Evolutionary conservation across 1,140 invertebrate species (phyloP), one percentile per base, ranked within the genome.

Genomic region (Drosophila mayri): DNA sequence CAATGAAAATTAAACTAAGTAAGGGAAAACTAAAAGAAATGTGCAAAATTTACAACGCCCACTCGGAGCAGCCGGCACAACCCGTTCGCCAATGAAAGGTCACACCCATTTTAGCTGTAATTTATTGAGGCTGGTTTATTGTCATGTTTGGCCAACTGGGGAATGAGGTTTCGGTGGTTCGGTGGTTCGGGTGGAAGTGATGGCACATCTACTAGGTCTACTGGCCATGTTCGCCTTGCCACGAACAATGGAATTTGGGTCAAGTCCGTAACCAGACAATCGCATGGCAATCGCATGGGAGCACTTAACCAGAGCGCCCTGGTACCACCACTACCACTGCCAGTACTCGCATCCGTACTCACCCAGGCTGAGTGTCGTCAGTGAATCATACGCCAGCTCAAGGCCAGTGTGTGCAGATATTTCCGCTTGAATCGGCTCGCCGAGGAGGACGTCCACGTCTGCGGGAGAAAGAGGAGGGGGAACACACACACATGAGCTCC

Each of bases 381-480:
- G 93, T 37, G 93, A 93, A 63, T 95, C 93, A 58, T 95, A 87
- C 54, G 94, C 94, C 25, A 94, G 87, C 77, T 95, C 94, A 52
- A 95, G 83, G 63, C 95, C 95, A 52, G 95, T 95, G 91, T 95
- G 94, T 35, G 81, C 73, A 22, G 94, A 93, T 65, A 95, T 91
- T 92, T 95, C 94, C 41, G 84, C 79, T 91, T 95, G 95, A 62
- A 95, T 95, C 47, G 95, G 95, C 75, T 93, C 93, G 25, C 95
- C 95, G 37, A 95, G 88, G 37, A 95, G 92, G 66, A 94, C 93
- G 82, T 95, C 95, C 28, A 95, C 94, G 90, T 95, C 95, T 72
- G 58, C 28, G 55, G 47, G 57, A 44, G 47, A 62, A 25, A 3
- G 25, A 25, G 25, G 25, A 25, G 25, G 50, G n/a, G 5, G 32